These are phyloP conservation scores for Echinops telfairi DNA, from an alignment of 2,113 vertebrate genomes.

Conservation along the genomic window DNA sequence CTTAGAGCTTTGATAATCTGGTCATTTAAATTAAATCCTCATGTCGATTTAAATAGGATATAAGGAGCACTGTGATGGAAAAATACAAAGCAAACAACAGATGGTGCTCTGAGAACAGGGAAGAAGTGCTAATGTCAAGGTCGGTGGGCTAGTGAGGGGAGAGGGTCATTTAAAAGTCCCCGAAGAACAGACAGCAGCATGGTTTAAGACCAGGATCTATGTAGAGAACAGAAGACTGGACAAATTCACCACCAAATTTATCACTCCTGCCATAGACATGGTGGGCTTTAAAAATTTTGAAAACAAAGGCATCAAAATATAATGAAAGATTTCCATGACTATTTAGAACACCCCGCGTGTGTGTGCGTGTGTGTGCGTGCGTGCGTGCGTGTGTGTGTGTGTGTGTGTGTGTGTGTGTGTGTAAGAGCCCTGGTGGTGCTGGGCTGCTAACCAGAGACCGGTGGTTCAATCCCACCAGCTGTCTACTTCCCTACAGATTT, in stretches of 20 bases:
- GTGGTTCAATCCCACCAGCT: too few relatives aligned
- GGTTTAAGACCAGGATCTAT: neutral
- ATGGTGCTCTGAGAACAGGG: slow-evolving; percentile 49
- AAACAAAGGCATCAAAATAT: too few relatives aligned
- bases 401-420: too few relatives aligned
- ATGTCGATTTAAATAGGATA: slow-evolving; percentile 78
- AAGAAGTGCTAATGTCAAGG: slow-evolving; percentile 68
- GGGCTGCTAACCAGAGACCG: too few relatives aligned
- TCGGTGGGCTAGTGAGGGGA: slow-evolving; percentile 48
- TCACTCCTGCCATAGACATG: too few relatives aligned
- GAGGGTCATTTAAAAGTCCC: neutral
- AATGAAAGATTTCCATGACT: too few relatives aligned
- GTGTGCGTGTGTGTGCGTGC: too few relatives aligned
- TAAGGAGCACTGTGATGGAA: slow-evolving; percentile 50
- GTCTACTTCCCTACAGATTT: too few relatives aligned
- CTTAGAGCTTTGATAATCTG: slow-evolving; percentile 84
- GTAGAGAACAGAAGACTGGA: neutral
- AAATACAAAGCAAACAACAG: slow-evolving; percentile 53
- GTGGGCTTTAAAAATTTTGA: too few relatives aligned
- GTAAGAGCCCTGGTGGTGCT: too few relatives aligned
- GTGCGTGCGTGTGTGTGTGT: too few relatives aligned
- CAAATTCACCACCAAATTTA: neutral
- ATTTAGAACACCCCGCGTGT: too few relatives aligned
- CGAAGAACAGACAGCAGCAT: neutral
- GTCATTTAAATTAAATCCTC: slow-evolving; percentile 79